A percentile compares a stretch with the other conserved stretches of the same genome.
Evolutionary conservation across 2,888 invertebrate genomes (phyloP).

Genomic region (Xestia sexstrigata): DNA sequence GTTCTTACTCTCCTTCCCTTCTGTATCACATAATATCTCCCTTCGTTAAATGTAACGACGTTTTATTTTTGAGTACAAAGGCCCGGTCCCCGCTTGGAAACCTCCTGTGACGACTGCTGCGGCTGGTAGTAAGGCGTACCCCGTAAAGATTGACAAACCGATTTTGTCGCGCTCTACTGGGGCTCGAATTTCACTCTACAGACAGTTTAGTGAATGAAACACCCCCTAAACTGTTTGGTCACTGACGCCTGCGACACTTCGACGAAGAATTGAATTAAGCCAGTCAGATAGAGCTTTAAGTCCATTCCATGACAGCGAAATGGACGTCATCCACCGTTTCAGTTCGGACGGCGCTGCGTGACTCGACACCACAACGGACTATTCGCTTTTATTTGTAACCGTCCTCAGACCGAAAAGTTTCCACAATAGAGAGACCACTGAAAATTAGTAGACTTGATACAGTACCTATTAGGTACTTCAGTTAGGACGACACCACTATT

Average conservation of each 20-base stretch:
- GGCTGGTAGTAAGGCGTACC: background rate
- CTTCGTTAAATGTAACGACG: background rate
- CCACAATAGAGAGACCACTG: background rate
- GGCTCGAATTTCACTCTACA: background rate
- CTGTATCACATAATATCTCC: background rate
- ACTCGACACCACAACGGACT: background rate
- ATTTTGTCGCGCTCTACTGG: background rate
- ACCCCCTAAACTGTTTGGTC: background rate
- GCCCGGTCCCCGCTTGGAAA: conserved; percentile 3
- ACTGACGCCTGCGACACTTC: background rate
- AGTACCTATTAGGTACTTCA: background rate
- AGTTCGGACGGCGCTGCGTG: background rate
- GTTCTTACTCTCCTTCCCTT: background rate
- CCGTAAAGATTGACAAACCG: conserved; percentile 21
- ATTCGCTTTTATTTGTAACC: background rate
- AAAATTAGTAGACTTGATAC: background rate
- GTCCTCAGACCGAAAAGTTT: background rate
- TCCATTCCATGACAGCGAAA: no score
- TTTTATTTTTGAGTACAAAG: background rate
- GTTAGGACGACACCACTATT: background rate
- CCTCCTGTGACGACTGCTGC: conserved; percentile 16
- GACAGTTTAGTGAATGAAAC: background rate
- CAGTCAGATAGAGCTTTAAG: background rate
- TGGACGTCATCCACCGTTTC: background rate
- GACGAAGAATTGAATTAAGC: background rate